Conservation (phyloP, 2,113 vertebrate genomes). For the Mionectes macconnelli region DNA sequence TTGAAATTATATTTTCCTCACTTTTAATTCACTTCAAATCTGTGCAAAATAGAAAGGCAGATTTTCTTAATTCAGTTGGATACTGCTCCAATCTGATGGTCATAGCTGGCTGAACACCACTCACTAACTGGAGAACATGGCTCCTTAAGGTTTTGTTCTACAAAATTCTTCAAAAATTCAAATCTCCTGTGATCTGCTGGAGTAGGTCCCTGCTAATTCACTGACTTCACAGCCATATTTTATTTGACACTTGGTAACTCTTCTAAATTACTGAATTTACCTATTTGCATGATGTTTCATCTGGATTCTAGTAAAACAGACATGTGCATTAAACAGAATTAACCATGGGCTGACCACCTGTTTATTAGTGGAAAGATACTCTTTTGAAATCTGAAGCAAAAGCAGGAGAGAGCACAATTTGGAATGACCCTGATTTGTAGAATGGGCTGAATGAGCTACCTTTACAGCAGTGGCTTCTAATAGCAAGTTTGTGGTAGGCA, state of each 20-base stretch:
- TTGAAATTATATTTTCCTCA: neutral
- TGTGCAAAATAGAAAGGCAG: neutral
- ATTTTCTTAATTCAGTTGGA: neutral
- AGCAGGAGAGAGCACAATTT: neutral
- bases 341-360: neutral
- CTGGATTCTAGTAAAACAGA: neutral
- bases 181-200: neutral
- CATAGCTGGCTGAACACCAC: neutral
- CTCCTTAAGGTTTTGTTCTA: neutral
- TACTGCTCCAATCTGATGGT: neutral
- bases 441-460: neutral
- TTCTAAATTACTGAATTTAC: neutral
- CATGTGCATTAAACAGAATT: neutral
- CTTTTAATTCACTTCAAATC: neutral
- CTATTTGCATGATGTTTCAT: neutral
- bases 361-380: neutral
- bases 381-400: conserved; percentile 2
- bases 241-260: neutral
- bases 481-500: neutral
- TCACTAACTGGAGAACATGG: neutral
- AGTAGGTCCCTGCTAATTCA: neutral
- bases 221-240: neutral
- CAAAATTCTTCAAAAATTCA: neutral
- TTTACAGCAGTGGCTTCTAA: neutral
- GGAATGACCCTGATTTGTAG: neutral